phyloP scores from a whole-genome alignment of 37 sponge, comb jelly and placozoan species.

The Corticium candelabrum region DNA sequence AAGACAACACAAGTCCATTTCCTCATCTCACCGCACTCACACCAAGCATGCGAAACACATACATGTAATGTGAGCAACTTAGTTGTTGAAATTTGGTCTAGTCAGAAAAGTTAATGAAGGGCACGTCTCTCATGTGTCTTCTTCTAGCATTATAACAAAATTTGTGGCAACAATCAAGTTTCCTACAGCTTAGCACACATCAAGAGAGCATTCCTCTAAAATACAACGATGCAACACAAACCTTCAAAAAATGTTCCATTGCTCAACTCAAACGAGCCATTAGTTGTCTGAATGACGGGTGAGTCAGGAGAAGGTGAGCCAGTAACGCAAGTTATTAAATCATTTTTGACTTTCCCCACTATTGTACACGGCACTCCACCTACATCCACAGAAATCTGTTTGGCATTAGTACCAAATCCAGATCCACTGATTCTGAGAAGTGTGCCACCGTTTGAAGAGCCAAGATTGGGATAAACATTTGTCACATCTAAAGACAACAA shows the following conservation, averaged over 20 bases:
- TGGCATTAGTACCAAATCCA: constrained; percentile 38
- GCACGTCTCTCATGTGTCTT: no score
- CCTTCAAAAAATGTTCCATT: not conserved
- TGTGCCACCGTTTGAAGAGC: constrained; percentile 46
- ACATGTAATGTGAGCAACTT: no score
- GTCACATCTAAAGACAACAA: not conserved
- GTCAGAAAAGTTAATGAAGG: no score
- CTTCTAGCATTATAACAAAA: no score
- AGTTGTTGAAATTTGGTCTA: no score
- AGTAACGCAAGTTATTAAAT: not conserved
- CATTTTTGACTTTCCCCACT: not conserved
- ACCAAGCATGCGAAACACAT: no score
- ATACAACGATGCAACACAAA: not conserved
- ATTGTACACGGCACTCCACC: constrained; percentile 6
- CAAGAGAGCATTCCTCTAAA: no score
- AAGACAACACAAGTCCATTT: no score
- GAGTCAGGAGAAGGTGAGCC: not conserved
- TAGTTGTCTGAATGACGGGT: not conserved
- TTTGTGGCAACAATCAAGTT: no score
- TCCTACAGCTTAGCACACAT: no score
- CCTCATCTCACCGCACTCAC: no score
- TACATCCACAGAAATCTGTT: constrained; percentile 21
- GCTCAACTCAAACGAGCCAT: not conserved
- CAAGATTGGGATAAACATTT: constrained; percentile 14
- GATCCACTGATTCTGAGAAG: constrained; percentile 41